Evolutionary conservation across 2,888 invertebrate genomes (phyloP).

Genomic region (Willowsia nigromaculata): DNA sequence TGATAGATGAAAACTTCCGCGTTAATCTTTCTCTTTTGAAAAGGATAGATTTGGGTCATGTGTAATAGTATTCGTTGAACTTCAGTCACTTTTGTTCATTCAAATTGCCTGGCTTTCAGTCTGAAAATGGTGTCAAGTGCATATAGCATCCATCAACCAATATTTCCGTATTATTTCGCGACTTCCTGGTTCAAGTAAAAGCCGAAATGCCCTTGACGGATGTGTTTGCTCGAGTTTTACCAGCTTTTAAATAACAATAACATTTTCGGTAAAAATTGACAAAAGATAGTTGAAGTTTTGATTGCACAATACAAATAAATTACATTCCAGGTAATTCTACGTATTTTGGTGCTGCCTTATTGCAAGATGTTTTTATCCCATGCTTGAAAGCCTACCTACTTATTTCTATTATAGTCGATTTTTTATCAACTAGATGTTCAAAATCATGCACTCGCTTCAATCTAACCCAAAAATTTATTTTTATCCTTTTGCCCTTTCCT

Average conservation of each 20-base stretch:
- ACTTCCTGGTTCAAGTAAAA: not conserved
- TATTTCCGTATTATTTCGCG: not conserved
- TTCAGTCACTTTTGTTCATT: not conserved
- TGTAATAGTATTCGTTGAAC: not conserved
- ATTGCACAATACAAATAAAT: not conserved
- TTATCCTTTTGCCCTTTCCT: conserved; percentile 70
- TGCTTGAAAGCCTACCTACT: not conserved
- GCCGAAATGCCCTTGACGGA: not conserved
- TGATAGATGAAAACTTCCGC: too few species aligned
- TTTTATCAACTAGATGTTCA: not conserved
- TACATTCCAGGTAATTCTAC: too few species aligned
- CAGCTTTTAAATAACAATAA: not conserved
- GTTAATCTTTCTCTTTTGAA: not conserved
- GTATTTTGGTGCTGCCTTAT: too few species aligned
- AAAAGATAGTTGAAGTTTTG: not conserved
- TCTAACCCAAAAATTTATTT: conserved; percentile 18
- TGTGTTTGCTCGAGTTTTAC: not conserved
- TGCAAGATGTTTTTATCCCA: too few species aligned
- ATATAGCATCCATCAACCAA: not conserved
- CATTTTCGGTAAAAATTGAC: not conserved
- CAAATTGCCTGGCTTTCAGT: not conserved
- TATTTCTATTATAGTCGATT: not conserved
- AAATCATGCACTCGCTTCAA: conserved; percentile 4
- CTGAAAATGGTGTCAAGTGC: not conserved
- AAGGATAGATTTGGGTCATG: too few species aligned